These are phyloP conservation scores for Leptopilina syphax DNA, from an alignment of 2,888 invertebrate genomes.

Conservation along the genomic window DNA sequence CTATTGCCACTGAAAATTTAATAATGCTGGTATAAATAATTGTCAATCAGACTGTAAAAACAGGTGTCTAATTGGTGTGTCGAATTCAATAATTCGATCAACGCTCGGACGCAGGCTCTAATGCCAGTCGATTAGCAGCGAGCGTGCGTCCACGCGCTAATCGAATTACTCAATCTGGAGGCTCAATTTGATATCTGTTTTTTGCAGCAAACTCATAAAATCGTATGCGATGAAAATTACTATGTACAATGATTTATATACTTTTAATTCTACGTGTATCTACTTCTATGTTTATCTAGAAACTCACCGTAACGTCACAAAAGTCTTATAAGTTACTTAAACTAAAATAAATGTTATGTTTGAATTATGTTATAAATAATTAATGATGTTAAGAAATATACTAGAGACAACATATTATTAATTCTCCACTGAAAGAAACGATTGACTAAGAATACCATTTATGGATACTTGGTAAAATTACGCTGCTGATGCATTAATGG, in stretches of 20 bases:
- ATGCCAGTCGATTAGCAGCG: too few species aligned
- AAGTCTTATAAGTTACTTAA: constrained; percentile 38
- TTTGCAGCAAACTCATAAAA: neutral
- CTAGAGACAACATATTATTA: neutral
- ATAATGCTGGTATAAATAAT: constrained; percentile 25
- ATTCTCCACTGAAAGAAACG: too few species aligned
- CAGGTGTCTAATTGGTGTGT: neutral
- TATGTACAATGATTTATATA: neutral
- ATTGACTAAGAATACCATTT: too few species aligned
- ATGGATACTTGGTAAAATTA: too few species aligned
- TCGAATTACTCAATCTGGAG: too few species aligned
- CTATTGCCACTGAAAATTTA: constrained; percentile 72
- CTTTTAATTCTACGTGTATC: constrained; percentile 24
- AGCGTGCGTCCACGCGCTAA: too few species aligned
- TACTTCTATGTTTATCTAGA: constrained; percentile 22
- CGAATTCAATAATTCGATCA: too few species aligned
- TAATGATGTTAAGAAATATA: neutral
- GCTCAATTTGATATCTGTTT: too few species aligned
- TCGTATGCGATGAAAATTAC: neutral
- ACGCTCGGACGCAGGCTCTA: too few species aligned
- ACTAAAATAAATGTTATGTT: constrained; percentile 35
- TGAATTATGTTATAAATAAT: neutral
- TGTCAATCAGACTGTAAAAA: neutral
- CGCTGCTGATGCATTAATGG: too few species aligned
- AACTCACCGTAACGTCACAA: constrained; percentile 42